phyloP scores from a whole-genome alignment of 2,113 vertebrate genomes.

The Lamprologus speciosus region DNA sequence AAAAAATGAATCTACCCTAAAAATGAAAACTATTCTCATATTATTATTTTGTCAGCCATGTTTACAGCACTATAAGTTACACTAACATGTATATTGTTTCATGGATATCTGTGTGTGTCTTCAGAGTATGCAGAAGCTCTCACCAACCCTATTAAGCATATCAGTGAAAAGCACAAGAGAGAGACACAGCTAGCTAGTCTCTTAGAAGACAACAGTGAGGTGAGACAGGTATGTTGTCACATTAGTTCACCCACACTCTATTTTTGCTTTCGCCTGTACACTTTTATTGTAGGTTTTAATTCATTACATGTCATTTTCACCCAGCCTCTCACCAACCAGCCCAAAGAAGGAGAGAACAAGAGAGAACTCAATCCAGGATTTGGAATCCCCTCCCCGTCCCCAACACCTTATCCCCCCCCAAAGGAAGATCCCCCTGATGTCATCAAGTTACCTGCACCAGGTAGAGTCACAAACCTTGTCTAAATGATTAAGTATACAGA shows the following conservation, averaged over 20 bases:
- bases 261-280: neutral
- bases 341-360: conserved; percentile 6
- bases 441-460: conserved; percentile 28
- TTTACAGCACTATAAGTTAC: neutral
- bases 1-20: neutral
- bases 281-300: neutral
- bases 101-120: neutral
- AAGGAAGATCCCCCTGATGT: conserved; percentile 1
- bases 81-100: neutral
- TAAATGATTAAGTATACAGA: neutral
- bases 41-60: neutral
- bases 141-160: conserved; percentile 84
- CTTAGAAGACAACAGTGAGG: conserved; percentile 74
- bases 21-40: neutral
- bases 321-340: conserved; percentile 25
- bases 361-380: neutral
- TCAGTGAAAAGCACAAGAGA: conserved; percentile 78
- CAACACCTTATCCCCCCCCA: neutral
- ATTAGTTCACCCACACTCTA: neutral
- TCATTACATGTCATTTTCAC: neutral
- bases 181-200: conserved; percentile 78
- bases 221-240: conserved; percentile 25
- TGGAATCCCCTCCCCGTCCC: neutral
- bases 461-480: neutral
- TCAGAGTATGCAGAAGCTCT: conserved; percentile 82